Conservation (phyloP, 2,797 vertebrate genomes). For the Takifugu ocellatus region DNA sequence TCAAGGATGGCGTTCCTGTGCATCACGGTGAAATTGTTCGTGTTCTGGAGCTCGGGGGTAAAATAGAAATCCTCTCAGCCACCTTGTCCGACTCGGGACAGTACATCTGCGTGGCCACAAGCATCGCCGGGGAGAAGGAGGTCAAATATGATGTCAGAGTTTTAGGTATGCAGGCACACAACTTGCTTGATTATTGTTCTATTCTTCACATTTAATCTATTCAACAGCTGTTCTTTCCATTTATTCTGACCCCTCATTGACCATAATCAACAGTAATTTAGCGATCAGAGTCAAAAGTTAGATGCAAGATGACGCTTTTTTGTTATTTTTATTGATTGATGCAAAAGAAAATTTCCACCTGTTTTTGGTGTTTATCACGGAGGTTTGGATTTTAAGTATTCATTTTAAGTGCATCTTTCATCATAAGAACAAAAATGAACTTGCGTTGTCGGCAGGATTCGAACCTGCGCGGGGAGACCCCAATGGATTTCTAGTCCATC, state of each 20-base stretch:
- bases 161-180: slow-evolving; percentile 77
- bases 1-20: slow-evolving; percentile 88
- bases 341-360: too few relatives aligned
- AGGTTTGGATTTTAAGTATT: too few relatives aligned
- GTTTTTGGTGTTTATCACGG: too few relatives aligned
- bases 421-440: too few relatives aligned
- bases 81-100: slow-evolving; percentile 77
- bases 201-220: too few relatives aligned
- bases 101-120: slow-evolving; percentile 91
- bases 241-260: too few relatives aligned
- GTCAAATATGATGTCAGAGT: slow-evolving; percentile 89
- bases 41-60: slow-evolving; percentile 82
- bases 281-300: too few relatives aligned
- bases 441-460: neutral
- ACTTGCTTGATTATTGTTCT: neutral
- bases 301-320: too few relatives aligned
- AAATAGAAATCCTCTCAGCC: slow-evolving; percentile 79
- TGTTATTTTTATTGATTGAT: too few relatives aligned
- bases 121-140: slow-evolving; percentile 90
- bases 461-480: slow-evolving; percentile 2
- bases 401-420: too few relatives aligned
- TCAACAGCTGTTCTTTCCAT: too few relatives aligned
- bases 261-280: too few relatives aligned
- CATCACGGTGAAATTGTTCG: slow-evolving; percentile 72
- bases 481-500: slow-evolving; percentile 79